Evolutionary conservation across 1,140 invertebrate genomes (phyloP), one percentile per base, ranked within the genome.

Genomic region (Platyscapa corneri): DNA sequence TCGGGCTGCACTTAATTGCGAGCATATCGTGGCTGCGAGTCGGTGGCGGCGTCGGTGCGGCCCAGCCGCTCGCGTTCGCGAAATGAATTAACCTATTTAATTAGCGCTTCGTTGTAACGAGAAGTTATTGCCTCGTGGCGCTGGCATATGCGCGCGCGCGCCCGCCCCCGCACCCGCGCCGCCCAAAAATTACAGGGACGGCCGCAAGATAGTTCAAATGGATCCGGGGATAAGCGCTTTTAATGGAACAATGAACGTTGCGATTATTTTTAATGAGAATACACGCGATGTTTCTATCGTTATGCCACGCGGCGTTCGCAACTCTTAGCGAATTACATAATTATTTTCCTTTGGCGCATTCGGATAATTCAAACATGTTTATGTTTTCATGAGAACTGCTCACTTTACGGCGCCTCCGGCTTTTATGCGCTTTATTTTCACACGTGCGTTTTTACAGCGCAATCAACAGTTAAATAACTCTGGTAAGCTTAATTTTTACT

Each of bases 61-160:
- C 42, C 5, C 42, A n/a, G 5, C 42, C 42, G 42, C 42, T 12
- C 42, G 0, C 78, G n/a, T 65, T 0, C 77, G 27, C 84, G 16
- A 85, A 82, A 86, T 86, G 81, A 86, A 86, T 83, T 86, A 83
- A 86, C 65, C 85, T 86, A 86, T 86, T 86, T 86, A 86, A 86
- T 86, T 86, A 86, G 85, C 72, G 85, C 49, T 67, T 46, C 53
- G 81, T 27, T 80, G 81, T 83, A 86, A 86, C 60, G 75, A 79
- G 30, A 83, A 86, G 81, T 86, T 83, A 86, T 83, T 42, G 85
- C 80, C 46, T 37, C 65, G 78, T 3, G 60, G 37, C 18, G n/a
- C 23, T 27, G 18, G 1, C n/a, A 5, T n/a, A n/a, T n/a, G n/a
- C n/a, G n/a, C 42, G 42, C 12, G 42, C 1, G 27, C 74, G 16